Percentiles rank a stretch among this genome's conserved stretches.
Conservation (phyloP, 2,888 invertebrate genomes). For the Lasioglossum malachurum region DNA sequence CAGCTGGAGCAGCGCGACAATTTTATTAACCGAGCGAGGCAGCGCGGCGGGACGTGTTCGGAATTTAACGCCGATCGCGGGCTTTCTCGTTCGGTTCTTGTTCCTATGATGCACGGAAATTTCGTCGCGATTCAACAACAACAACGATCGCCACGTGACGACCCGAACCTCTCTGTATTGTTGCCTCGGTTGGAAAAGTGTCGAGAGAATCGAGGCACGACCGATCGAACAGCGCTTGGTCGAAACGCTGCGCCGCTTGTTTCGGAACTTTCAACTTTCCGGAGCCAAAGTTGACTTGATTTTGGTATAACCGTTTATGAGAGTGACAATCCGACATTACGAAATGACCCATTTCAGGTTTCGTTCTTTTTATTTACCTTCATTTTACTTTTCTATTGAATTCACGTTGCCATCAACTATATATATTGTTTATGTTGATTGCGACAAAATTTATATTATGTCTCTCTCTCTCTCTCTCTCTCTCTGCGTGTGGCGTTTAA, state of each 20-base stretch:
- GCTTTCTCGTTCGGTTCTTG: background rate
- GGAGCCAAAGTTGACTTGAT: background rate
- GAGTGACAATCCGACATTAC: background rate
- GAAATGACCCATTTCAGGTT: background rate
- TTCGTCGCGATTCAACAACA: conserved; percentile 5
- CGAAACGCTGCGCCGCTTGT: background rate
- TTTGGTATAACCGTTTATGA: background rate
- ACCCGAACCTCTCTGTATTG: conserved; percentile 17
- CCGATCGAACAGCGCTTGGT: background rate
- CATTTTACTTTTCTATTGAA: background rate
- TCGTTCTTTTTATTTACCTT: background rate
- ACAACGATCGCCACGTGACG: background rate
- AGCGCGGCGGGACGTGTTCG: background rate
- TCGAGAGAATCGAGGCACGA: background rate
- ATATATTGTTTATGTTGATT: background rate
- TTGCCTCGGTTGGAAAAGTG: background rate
- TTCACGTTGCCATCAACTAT: background rate
- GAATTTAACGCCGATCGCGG: background rate
- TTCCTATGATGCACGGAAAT: background rate
- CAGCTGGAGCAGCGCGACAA: background rate
- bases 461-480: no score
- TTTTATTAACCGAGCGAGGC: conserved; percentile 33
- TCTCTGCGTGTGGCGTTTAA: no score
- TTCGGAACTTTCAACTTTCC: background rate
- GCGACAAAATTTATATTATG: no score